Evolutionary conservation across 2,888 invertebrate genomes (phyloP).

Genomic region (Xestia c-nigrum): DNA sequence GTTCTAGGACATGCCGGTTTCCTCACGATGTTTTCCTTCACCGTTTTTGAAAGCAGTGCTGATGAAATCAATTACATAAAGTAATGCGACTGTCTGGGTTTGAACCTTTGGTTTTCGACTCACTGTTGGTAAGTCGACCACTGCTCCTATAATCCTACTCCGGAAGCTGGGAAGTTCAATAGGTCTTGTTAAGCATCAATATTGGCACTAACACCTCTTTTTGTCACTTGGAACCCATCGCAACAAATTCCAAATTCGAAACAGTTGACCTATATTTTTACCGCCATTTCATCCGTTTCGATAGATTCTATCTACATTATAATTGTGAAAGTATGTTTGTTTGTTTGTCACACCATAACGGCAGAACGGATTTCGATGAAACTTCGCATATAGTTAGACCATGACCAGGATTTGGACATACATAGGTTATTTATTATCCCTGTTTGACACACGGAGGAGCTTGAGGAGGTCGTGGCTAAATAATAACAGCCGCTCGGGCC

Average conservation of each 20-base stretch:
- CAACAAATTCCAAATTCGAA: constrained; percentile 25
- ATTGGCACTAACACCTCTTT: constrained; percentile 6
- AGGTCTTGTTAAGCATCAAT: neutral
- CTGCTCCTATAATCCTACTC: neutral
- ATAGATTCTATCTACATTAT: constrained; percentile 5
- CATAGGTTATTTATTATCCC: neutral
- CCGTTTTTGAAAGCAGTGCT: no score
- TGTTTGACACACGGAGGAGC: neutral
- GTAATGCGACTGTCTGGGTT: no score
- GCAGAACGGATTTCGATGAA: neutral
- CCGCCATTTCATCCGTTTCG: constrained; percentile 42
- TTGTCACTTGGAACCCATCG: constrained; percentile 18
- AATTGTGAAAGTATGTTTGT: neutral
- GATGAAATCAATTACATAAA: no score
- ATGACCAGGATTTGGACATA: neutral
- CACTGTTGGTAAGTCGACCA: no score
- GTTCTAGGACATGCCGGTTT: no score
- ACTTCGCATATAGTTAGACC: neutral
- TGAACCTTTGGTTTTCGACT: no score
- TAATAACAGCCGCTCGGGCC: no score
- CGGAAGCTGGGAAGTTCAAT: neutral
- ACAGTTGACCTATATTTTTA: constrained; percentile 54
- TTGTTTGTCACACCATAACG: neutral
- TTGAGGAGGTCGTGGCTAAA: no score
- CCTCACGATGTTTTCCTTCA: no score